A percentile compares a stretch with the other conserved stretches of the same genome.
These are phyloP conservation scores for Yponomeuta evonymella DNA, from an alignment of 2,888 invertebrate species.

Conservation along the genomic window DNA sequence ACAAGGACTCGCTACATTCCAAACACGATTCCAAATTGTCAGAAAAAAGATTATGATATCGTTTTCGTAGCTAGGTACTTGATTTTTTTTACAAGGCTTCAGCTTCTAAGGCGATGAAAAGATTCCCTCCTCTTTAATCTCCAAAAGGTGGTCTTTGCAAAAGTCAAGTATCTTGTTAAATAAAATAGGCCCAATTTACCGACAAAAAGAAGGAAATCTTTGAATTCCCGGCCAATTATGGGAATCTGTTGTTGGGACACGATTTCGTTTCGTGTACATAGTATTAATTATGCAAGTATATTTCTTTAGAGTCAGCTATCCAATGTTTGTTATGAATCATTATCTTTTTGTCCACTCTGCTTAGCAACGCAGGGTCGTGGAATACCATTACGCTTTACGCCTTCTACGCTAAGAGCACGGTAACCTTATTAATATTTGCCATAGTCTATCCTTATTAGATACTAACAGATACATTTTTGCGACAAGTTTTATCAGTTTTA, in stretches of 20 bases:
- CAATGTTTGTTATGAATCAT: not conserved
- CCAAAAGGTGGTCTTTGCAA: not conserved
- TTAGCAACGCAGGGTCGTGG: not conserved
- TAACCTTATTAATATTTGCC: not conserved
- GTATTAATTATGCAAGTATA: no score
- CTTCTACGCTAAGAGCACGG: not conserved
- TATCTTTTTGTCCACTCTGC: not conserved
- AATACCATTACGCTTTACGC: not conserved
- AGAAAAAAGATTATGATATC: no score
- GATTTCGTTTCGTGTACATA: not conserved
- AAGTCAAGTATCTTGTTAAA: not conserved
- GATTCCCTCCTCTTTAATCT: not conserved
- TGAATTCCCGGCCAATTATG: not conserved
- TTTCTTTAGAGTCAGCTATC: no score
- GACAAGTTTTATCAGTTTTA: not conserved
- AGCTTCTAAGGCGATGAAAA: not conserved
- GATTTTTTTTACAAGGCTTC: no score
- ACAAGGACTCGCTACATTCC: no score
- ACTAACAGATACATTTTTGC: not conserved
- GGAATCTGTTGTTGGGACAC: not conserved
- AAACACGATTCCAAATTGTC: no score
- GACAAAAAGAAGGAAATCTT: not conserved
- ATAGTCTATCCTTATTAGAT: constrained; percentile 5
- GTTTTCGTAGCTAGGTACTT: no score
- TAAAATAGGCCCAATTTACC: not conserved